Evolutionary conservation across 1,140 invertebrate genomes (phyloP), one percentile per base, ranked within the genome.

Genomic region (Drosophila setifemur): DNA sequence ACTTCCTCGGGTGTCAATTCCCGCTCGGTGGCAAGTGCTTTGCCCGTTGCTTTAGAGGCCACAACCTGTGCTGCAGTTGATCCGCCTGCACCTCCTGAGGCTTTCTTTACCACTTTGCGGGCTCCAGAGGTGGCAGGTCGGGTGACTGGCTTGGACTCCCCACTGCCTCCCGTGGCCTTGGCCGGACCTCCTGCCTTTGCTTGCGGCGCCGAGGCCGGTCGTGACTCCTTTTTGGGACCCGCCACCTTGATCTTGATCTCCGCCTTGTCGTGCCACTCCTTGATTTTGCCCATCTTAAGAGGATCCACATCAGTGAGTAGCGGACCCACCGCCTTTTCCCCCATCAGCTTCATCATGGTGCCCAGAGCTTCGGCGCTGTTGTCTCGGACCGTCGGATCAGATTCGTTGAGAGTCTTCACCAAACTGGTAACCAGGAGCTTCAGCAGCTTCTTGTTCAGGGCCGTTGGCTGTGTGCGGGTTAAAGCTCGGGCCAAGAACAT

Each of bases 261-360:
- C 12, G 96, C 97, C 91, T 98, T 98, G 19, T 98, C 97, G 76
- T 95, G 95, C 83, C 93, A 96, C 90, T 99, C 98, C 91, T 98
- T 97, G 11, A 99, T 97, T 93, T 99, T 99, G 16, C 94, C 93
- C 93, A 98, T 95, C 91, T 99, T 99, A 3, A 98, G 90, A 31
- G 95, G 94, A 89, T 97, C 98, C 2, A 99, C 91, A 90, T 99
- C 98, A 3, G 93, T 93, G 11, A 99, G 92, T 81, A 98, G 96
- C 0, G 97, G 95, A 31, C 93, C 92, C 40, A 99, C 95, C 9
- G 94, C 93, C 91, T 98, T 98, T 85, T 99, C 98, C 12, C 97
- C 96, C 7, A 98, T 95, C 1, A 98, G 93, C 91, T 98, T 99
- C 92, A 98, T 95, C 1, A 97, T 94, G 0, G 97, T 98, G n/a